phyloP scores from a whole-genome alignment of 2,888 invertebrate genomes.

The Mactromeris polynyma region DNA sequence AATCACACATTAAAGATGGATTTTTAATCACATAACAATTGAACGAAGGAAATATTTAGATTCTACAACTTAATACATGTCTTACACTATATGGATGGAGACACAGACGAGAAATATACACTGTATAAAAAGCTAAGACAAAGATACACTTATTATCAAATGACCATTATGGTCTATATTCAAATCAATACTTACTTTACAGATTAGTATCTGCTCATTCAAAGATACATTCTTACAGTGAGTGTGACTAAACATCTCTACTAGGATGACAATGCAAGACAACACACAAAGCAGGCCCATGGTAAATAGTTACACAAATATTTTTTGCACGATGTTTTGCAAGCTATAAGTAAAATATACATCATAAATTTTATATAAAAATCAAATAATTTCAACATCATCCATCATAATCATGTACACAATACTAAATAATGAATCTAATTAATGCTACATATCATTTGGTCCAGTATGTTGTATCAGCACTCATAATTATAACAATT shows the following conservation, averaged over 20 bases:
- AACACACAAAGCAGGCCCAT: conserved; percentile 3
- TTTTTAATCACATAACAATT: not conserved
- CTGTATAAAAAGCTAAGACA: no score
- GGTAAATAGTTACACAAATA: not conserved
- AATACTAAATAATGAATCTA: not conserved
- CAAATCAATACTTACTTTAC: not conserved
- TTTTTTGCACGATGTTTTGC: not conserved
- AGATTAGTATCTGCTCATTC: not conserved
- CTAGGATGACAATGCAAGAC: not conserved
- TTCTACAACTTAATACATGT: not conserved
- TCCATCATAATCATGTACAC: not conserved
- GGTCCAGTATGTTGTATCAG: conserved; percentile 3
- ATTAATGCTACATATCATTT: conserved; percentile 16
- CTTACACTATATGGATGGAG: no score
- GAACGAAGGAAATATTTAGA: not conserved
- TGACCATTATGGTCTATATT: no score
- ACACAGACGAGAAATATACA: no score
- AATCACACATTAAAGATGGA: not conserved
- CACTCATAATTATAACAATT: not conserved
- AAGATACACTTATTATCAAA: no score
- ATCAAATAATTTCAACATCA: not conserved
- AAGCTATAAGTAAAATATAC: conserved; percentile 7
- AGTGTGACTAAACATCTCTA: not conserved
- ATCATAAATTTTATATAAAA: not conserved
- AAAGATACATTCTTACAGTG: not conserved